Evolutionary conservation across 1,140 invertebrate species (phyloP), one percentile per base, ranked within the genome.

Genomic region (Rhagoletis pomonella): DNA sequence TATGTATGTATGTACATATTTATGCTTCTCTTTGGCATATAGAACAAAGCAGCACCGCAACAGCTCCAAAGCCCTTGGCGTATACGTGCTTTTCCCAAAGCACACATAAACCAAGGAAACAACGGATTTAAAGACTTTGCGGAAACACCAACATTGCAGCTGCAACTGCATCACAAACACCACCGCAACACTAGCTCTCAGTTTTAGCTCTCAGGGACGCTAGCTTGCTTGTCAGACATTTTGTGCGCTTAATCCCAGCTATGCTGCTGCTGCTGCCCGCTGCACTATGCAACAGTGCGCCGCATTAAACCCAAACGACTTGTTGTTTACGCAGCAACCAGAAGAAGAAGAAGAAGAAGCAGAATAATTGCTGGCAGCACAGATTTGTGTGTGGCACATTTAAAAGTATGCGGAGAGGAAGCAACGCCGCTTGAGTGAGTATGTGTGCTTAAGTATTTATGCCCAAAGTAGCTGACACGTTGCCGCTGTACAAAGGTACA

Each of bases 101-200:
- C 73, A 81, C 47, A 81, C 73, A 81, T 17, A 29, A 81, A 81
- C 47, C 69, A n/a, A 55, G 29, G 47, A 55, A 50, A 55, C 12
- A 55, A 55, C 73, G 19, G 73, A 81, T 81, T 67, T 81, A 81
- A 81, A 29, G 73, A n/a, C 73, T 81, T 55, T 81, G 73, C n/a
- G 47, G 4, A 81, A 55, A 81, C 19, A 3, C n/a, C 73, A 55
- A 6, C 73, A 55, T 19, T 6, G 10, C 39, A 29, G 47, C 7
- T 81, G 47, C 73, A 81, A 29, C 69, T 77, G 47, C 73, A 50
- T 50, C 0, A 55, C 44, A 77, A 55, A 47, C 5, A 67, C 4
- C 4, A 29, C 44, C 17, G 5, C 9, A 69, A 69, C 9, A 10
- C 69, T 39, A 3, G 5, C 0, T 67, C 4, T 67, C n/a, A 4